Evolutionary conservation across 1,140 invertebrate genomes (phyloP).

Genomic region (Drosophila kohkoa): DNA sequence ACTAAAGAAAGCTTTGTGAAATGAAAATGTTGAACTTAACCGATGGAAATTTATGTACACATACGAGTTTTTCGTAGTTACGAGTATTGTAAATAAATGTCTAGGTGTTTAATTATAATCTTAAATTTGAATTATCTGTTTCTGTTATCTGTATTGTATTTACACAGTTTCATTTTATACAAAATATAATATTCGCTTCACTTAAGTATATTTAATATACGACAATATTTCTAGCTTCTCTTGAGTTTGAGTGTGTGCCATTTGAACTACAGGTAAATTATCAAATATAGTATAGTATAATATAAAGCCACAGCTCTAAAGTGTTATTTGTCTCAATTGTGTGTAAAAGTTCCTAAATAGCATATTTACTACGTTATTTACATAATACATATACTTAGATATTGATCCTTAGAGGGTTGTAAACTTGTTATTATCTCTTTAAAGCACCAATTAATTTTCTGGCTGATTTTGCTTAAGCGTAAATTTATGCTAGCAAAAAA

Average conservation of each 20-base stretch:
- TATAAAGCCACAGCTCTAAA: slow-evolving; percentile 79
- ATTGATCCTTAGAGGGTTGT: slow-evolving; percentile 60
- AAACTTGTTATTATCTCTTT: slow-evolving; percentile 65
- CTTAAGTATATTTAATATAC: slow-evolving; percentile 57
- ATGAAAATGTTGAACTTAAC: slow-evolving; percentile 41
- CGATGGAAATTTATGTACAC: slow-evolving; percentile 57
- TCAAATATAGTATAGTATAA: slow-evolving; percentile 44
- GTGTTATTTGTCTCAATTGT: slow-evolving; percentile 49
- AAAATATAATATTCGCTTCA: slow-evolving; percentile 69
- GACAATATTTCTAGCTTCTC: slow-evolving; percentile 43
- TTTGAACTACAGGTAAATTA: slow-evolving; percentile 70
- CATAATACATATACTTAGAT: slow-evolving; percentile 51
- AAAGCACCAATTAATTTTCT: slow-evolving; percentile 78
- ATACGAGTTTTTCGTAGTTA: slow-evolving; percentile 56
- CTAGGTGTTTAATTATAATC: slow-evolving; percentile 28
- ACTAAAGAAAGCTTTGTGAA: slow-evolving; percentile 33
- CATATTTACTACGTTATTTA: slow-evolving; percentile 69
- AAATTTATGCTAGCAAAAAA: slow-evolving; percentile 28
- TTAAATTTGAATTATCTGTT: slow-evolving; percentile 47
- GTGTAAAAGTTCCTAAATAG: slow-evolving; percentile 75
- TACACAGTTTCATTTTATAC: slow-evolving; percentile 62
- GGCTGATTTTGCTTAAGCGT: slow-evolving; percentile 76
- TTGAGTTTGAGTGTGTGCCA: slow-evolving; percentile 63
- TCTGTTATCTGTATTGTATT: slow-evolving; percentile 54
- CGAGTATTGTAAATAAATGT: slow-evolving; percentile 52